Conservation (phyloP, 1,140 invertebrate species). For the Monomorium pharaonis region DNA sequence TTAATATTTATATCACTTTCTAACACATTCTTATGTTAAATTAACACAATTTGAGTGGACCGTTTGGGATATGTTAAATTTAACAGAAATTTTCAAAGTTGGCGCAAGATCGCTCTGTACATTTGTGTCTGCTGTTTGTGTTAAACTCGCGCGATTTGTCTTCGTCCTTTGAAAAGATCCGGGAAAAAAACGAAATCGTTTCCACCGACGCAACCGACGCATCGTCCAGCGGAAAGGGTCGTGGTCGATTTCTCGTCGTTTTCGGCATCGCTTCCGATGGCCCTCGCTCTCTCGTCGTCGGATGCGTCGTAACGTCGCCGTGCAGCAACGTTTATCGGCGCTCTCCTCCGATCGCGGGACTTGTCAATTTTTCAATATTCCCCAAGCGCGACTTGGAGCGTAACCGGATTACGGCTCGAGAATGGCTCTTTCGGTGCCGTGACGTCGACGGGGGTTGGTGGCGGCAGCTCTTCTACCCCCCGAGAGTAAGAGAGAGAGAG, state of each 20-base stretch:
- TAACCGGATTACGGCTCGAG: slow-evolving; percentile 77
- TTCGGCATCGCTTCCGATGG: background rate
- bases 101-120: no score
- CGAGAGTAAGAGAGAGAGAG: slow-evolving; percentile 59
- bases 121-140: no score
- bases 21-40: no score
- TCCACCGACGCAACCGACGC: background rate
- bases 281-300: background rate
- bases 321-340: slow-evolving; percentile 31
- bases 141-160: background rate
- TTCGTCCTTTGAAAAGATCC: background rate
- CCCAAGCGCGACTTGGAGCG: slow-evolving; percentile 71
- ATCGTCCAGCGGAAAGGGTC: background rate
- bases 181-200: background rate
- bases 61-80: no score
- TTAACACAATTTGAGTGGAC: no score
- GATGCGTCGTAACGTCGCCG: slow-evolving; percentile 8
- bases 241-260: background rate
- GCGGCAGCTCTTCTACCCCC: slow-evolving; percentile 3
- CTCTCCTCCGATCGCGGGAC: slow-evolving; percentile 42
- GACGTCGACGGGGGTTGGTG: slow-evolving; percentile 56
- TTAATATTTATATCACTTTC: no score
- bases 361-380: slow-evolving; percentile 80
- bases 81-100: no score
- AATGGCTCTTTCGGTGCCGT: slow-evolving; percentile 77